phyloP scores from a whole-genome alignment of 2,797 vertebrate genomes.

The Nannoperca obscura region DNA sequence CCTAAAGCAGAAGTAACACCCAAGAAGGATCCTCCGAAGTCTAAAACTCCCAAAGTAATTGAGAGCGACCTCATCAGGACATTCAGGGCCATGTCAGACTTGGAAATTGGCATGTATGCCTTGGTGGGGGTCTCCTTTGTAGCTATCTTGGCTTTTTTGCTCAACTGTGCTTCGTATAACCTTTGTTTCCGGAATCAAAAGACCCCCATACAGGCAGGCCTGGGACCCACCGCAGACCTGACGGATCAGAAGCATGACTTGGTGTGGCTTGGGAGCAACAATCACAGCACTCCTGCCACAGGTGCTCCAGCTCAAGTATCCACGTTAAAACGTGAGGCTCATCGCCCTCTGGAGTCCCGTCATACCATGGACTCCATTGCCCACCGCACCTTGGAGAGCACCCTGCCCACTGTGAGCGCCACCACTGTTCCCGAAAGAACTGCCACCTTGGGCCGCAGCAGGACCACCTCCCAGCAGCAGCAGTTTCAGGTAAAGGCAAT shows the following conservation, averaged over 20 bases:
- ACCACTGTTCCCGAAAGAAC: conserved; percentile 86
- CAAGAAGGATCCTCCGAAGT: conserved; percentile 83
- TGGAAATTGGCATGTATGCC: conserved; percentile 94
- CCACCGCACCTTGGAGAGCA: conserved; percentile 66
- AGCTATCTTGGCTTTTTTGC: conserved; percentile 92
- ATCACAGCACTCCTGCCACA: conserved; percentile 71
- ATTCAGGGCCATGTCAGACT: conserved; percentile 85
- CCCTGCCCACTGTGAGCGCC: conserved; percentile 69
- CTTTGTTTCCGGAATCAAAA: conserved; percentile 88
- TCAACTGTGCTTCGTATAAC: conserved; percentile 91
- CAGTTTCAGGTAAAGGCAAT: conserved; percentile 67
- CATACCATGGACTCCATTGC: conserved; percentile 83
- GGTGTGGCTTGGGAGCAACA: conserved; percentile 89
- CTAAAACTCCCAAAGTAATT: conserved; percentile 73
- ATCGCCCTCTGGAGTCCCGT: conserved; percentile 79
- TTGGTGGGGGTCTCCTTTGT: conserved; percentile 91
- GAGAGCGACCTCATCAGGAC: conserved; percentile 84
- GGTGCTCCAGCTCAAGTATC: conserved; percentile 60
- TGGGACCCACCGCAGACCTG: conserved; percentile 77
- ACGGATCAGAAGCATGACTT: conserved; percentile 92
- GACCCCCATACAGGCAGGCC: conserved; percentile 83
- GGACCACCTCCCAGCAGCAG: conserved; percentile 78
- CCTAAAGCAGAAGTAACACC: conserved; percentile 48
- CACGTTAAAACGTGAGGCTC: conserved; percentile 71
- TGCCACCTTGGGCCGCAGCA: conserved; percentile 87